phyloP scores from a whole-genome alignment of 2,113 vertebrate species.

The Recurvirostra avosetta region DNA sequence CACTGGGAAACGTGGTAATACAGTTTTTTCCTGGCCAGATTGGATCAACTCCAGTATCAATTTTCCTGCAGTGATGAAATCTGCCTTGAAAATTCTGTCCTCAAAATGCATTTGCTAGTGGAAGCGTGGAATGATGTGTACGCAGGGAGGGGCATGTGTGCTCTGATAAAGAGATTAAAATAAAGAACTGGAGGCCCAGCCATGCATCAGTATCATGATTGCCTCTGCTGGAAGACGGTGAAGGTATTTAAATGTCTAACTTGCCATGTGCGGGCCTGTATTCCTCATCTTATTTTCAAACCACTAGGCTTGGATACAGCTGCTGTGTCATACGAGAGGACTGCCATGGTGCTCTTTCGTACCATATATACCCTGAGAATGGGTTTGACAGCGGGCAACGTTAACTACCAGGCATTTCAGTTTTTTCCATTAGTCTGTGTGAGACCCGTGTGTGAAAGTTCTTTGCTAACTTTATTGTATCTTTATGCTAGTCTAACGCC shows the following conservation, averaged over 20 bases:
- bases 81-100: background rate
- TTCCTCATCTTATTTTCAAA: background rate
- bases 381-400: background rate
- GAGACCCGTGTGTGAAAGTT: background rate
- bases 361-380: background rate
- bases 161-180: background rate
- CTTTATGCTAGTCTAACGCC: background rate
- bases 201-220: background rate
- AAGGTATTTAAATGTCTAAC: background rate
- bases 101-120: background rate
- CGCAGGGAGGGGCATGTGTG: background rate
- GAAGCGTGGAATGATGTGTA: background rate
- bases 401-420: background rate
- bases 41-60: background rate
- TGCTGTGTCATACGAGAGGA: background rate
- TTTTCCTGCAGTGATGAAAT: constrained; percentile 12
- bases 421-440: background rate
- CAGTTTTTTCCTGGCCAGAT: background rate
- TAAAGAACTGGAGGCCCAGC: background rate
- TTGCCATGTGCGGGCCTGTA: background rate
- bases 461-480: background rate
- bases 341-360: background rate
- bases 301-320: background rate
- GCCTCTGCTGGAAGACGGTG: background rate
- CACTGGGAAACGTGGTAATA: background rate